phyloP scores from a whole-genome alignment of 2,888 invertebrate species.

The Drosophila formosana region DNA sequence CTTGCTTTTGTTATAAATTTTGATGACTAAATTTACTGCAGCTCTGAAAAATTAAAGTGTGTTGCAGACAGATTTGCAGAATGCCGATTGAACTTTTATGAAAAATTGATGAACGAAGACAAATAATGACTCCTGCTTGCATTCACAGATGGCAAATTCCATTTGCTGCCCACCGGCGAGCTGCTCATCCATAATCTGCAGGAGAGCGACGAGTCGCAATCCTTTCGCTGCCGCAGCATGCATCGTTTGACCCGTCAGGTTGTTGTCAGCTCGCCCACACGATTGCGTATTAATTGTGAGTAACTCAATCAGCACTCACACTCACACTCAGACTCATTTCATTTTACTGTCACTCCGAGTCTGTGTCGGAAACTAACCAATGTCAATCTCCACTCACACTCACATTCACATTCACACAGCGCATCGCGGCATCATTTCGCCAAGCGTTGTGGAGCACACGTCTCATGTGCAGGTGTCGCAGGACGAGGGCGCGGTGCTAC shows the following conservation, averaged over 20 bases:
- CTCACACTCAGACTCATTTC: neutral
- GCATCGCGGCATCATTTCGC: slow-evolving; percentile 90
- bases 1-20: neutral
- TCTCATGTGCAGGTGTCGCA: slow-evolving; percentile 89
- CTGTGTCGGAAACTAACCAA: slow-evolving; percentile 56
- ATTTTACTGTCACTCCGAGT: neutral
- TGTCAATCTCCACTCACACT: slow-evolving; percentile 73
- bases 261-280: slow-evolving; percentile 89
- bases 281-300: slow-evolving; percentile 90
- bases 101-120: slow-evolving; percentile 14
- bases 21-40: neutral
- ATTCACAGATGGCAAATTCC: slow-evolving; percentile 89
- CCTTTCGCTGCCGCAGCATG: slow-evolving; percentile 90
- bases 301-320: slow-evolving; percentile 57
- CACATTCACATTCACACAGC: slow-evolving; percentile 85
- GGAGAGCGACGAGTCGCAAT: slow-evolving; percentile 90
- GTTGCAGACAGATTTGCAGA: neutral
- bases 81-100: slow-evolving; percentile 3
- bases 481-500: slow-evolving; percentile 90
- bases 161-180: slow-evolving; percentile 90
- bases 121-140: slow-evolving; percentile 13
- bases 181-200: slow-evolving; percentile 91
- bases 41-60: neutral
- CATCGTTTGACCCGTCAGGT: slow-evolving; percentile 90
- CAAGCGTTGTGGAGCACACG: slow-evolving; percentile 90